phyloP scores from a whole-genome alignment of 2,797 vertebrate genomes.

The Glyptemys insculpta region DNA sequence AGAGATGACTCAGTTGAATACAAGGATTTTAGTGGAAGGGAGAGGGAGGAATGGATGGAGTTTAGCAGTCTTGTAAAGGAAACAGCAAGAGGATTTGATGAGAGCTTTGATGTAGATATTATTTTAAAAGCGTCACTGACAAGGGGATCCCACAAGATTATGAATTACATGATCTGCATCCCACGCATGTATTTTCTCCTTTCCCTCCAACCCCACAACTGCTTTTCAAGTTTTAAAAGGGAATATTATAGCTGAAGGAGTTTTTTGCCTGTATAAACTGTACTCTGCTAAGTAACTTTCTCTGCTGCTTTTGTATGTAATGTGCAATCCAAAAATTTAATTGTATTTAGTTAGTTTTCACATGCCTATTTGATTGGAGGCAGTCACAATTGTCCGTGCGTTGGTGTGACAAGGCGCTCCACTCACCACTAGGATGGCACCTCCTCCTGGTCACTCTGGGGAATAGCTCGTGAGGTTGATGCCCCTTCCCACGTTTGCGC shows the following conservation, averaged over 20 bases:
- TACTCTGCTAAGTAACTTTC: neutral
- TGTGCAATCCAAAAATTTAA: neutral
- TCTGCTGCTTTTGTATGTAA: neutral
- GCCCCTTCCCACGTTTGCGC: neutral
- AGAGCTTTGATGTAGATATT: neutral
- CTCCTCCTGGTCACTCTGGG: neutral
- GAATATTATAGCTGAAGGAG: neutral
- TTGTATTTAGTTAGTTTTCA: conserved; percentile 40
- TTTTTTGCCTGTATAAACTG: conserved; percentile 16
- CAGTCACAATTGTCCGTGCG: conserved; percentile 9
- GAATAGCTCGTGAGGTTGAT: neutral
- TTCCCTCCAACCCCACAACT: neutral
- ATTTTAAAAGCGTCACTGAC: neutral
- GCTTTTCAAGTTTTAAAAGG: neutral
- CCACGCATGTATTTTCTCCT: rapidly evolving
- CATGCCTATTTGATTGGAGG: conserved; percentile 38
- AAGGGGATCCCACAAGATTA: neutral
- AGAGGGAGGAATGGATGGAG: neutral
- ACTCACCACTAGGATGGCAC: neutral
- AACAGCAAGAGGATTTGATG: neutral
- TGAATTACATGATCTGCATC: neutral
- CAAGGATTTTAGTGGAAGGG: neutral
- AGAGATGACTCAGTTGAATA: neutral
- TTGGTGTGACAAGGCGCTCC: neutral
- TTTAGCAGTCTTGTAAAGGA: neutral